A percentile compares a stretch with the other conserved stretches of the same genome.
Evolutionary conservation across 2,113 vertebrate genomes (phyloP).

Genomic region (Indri indri): DNA sequence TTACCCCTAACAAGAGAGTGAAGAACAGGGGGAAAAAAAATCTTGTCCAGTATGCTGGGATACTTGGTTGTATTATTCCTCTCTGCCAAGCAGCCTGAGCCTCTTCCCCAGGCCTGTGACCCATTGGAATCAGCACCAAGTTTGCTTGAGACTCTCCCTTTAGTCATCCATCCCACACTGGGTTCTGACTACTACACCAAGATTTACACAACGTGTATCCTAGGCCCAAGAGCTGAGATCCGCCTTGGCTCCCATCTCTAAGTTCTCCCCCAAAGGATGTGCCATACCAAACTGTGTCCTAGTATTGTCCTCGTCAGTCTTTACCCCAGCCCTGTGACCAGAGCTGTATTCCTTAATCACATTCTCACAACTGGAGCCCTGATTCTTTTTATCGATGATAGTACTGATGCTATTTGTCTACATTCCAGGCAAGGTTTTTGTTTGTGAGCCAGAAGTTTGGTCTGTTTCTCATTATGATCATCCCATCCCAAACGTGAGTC

Average conservation of each 20-base stretch:
- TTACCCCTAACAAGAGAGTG: conserved; percentile 20
- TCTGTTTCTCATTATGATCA: not conserved
- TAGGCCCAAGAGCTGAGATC: not conserved
- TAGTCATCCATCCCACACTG: not conserved
- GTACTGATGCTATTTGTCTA: not conserved
- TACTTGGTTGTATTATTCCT: not conserved
- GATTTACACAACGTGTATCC: not conserved
- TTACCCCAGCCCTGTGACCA: not conserved
- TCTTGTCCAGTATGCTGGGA: not conserved
- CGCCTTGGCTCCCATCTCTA: not conserved
- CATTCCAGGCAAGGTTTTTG: not conserved
- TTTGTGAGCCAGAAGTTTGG: not conserved
- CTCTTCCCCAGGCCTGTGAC: not conserved
- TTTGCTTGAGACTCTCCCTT: not conserved
- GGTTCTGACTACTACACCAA: not conserved
- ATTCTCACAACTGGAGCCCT: not conserved
- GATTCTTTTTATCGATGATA: not conserved
- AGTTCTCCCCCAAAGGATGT: not conserved
- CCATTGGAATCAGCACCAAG: not conserved
- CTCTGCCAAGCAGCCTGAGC: not conserved
- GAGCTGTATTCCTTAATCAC: not conserved
- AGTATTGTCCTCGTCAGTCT: not conserved
- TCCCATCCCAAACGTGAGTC: not conserved
- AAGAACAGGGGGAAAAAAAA: not conserved
- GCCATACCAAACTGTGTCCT: not conserved